Conservation (phyloP, 2,888 invertebrate species). For the Meiosimyza decipiens region DNA sequence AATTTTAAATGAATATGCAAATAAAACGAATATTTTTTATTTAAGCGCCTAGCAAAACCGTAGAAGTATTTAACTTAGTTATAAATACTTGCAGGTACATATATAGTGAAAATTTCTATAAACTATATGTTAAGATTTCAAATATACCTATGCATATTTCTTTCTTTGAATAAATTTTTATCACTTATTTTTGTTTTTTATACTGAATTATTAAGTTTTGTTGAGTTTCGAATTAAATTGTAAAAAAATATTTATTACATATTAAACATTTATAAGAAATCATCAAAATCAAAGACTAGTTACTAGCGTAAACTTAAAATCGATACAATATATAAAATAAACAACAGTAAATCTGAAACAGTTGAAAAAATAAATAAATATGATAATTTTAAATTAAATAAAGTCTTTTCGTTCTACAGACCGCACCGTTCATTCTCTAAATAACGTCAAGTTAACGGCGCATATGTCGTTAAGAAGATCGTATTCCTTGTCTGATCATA, state of each 20-base stretch:
- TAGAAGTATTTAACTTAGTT: constrained; percentile 30
- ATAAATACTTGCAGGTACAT: too few relatives aligned
- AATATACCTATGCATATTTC: neutral
- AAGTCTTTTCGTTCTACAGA: neutral
- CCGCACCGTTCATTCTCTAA: neutral
- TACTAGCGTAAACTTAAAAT: constrained; percentile 35
- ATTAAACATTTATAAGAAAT: constrained; percentile 16
- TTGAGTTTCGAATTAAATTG: constrained; percentile 3
- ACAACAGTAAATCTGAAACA: constrained; percentile 16
- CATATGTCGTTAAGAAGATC: neutral
- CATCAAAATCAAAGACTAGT: constrained; percentile 42
- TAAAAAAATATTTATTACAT: constrained; percentile 14
- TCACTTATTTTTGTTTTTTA: neutral
- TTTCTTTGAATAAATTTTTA: neutral
- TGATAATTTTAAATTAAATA: constrained; percentile 25
- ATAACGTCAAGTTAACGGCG: neutral
- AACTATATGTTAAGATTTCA: neutral
- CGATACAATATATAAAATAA: constrained; percentile 15
- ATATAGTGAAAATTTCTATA: neutral
- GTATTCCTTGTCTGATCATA: neutral
- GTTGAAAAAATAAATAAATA: constrained; percentile 30
- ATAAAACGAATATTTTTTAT: neutral
- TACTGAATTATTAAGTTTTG: constrained; percentile 22
- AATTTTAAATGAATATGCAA: constrained; percentile 1
- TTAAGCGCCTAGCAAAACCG: constrained; percentile 22